phyloP scores from a whole-genome alignment of 2,888 invertebrate species.

The Stratiomys singularior region DNA sequence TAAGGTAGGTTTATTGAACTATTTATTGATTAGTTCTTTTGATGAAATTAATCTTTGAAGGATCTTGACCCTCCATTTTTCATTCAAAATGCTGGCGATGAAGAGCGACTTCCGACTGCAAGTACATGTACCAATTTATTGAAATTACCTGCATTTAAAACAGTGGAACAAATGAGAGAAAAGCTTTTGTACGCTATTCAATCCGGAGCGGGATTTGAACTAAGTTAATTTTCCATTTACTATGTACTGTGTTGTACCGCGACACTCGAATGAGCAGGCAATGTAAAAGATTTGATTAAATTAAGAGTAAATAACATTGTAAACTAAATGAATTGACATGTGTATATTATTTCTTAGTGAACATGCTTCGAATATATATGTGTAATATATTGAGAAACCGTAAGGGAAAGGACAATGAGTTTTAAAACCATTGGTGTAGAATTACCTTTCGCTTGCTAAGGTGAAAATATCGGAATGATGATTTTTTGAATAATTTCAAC shows the following conservation, averaged over 20 bases:
- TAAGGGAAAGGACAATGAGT: conserved; percentile 1
- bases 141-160: conserved; percentile 91
- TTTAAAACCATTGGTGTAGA: too few relatives aligned
- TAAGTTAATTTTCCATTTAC: conserved; percentile 72
- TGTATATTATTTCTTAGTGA: conserved; percentile 38
- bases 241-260: neutral
- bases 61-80: conserved; percentile 96
- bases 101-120: conserved; percentile 93
- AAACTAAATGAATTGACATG: neutral
- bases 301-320: conserved; percentile 27
- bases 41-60: conserved; percentile 65
- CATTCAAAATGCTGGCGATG: conserved; percentile 91
- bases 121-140: conserved; percentile 98
- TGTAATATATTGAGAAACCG: conserved; percentile 30
- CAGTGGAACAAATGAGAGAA: conserved; percentile 78
- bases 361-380: conserved; percentile 34
- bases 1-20: conserved; percentile 72
- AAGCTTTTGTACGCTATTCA: conserved; percentile 94
- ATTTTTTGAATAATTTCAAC: too few relatives aligned
- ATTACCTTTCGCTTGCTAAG: too few relatives aligned
- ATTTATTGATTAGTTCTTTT: neutral
- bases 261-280: neutral
- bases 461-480: too few relatives aligned
- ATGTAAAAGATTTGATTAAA: neutral
- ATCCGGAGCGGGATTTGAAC: conserved; percentile 95